Evolutionary conservation across 2,888 invertebrate genomes (phyloP).

Genomic region (Eupithecia exiguata): DNA sequence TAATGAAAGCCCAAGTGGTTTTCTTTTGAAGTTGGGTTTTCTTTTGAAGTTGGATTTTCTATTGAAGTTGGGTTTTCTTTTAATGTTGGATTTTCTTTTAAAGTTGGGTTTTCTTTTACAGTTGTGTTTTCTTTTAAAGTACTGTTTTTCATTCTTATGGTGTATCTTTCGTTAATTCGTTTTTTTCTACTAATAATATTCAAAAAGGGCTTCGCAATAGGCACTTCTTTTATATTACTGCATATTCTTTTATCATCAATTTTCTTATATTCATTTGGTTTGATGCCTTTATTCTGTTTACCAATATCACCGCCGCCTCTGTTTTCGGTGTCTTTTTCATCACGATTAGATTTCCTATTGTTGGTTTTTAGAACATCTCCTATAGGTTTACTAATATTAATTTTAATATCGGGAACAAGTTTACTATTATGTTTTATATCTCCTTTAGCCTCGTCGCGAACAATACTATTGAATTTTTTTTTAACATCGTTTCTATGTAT

Average conservation of each 20-base stretch:
- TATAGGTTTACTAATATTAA: background rate
- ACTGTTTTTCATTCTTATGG: background rate
- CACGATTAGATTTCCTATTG: background rate
- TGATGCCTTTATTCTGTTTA: background rate
- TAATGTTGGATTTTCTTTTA: too few relatives aligned
- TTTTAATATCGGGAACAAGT: background rate
- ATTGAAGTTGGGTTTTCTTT: too few relatives aligned
- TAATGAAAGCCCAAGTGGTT: too few relatives aligned
- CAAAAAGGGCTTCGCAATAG: background rate
- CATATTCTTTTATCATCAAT: background rate
- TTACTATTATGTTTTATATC: background rate
- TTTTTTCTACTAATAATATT: background rate
- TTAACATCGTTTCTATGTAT: conserved; percentile 1
- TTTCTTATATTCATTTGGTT: background rate
- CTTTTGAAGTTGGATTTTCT: too few relatives aligned
- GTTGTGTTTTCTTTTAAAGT: background rate
- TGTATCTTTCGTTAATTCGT: background rate
- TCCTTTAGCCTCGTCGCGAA: background rate
- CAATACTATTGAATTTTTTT: background rate
- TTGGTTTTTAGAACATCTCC: background rate
- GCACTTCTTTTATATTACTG: background rate
- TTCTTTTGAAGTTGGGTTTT: too few relatives aligned
- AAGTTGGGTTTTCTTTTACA: too few relatives aligned
- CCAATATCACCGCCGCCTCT: conserved; percentile 6
- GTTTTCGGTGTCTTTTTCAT: background rate